Base-by-base conservation (phyloP, 2,888 invertebrate genomes). In the Drosophila atripex region DNA sequence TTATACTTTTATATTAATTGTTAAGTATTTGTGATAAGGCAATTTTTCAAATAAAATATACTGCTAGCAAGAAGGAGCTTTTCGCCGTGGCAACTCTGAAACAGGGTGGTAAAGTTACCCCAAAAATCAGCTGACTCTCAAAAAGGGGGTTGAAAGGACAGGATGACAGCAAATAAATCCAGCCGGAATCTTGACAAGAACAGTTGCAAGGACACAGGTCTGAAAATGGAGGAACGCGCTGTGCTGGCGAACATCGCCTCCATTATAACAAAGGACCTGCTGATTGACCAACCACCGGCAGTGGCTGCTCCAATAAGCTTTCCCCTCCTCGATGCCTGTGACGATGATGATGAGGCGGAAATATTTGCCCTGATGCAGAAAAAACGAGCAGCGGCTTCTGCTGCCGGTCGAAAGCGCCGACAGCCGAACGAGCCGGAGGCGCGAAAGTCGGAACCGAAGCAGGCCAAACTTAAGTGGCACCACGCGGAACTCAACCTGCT, bases 181-280 rank as follows among this genome's bases (percentile, higher is more conserved):
- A 35, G n/a, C 14, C 11, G 11, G 7, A 28, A 16, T 28, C 28
- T 14, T 14, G 12, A 28, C 18, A 39, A 16, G 21, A 23, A 11
- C 9, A 2, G 3, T 18, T 2, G 11, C n/a, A 28, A 2, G 25
- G 1, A 25, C 12, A 41, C 16, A 0, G 23, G 30, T 6, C 28
- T 11, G 30, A 11, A 14, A 54, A 90, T 90, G 90, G 91, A 91
- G 45, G 90, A 90, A 66, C 88, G 85, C 38, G 90, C 89, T 7
- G 65, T 91, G 6, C 73, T 91, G 46, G 79, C 89, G 14, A 91
- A 91, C 70, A 89, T 91, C n/a, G 88, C 91, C 2, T 88, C 90
- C 41, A 90, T 91, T 54, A 76, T 91, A 11, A 86, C 88, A 8
- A 91, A 91, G 66, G 91, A 91, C 59, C 63, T 90, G 21, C 77